Percentiles rank a stretch among this genome's conserved stretches.
Conservation (phyloP, 1,140 invertebrate genomes). For the Saccostrea cuccullata region DNA sequence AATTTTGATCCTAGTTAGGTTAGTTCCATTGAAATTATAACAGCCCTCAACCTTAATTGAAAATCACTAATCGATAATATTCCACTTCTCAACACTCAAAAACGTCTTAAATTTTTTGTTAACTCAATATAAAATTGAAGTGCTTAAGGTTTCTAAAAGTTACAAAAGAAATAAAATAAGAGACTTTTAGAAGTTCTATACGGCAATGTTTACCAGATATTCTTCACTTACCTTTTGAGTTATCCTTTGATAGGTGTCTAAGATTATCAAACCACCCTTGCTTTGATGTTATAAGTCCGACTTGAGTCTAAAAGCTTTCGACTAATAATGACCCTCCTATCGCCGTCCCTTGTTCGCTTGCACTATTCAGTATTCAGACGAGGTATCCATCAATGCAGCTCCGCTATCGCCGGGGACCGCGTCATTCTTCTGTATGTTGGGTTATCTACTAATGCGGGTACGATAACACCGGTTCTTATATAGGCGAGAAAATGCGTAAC, state of each 20-base stretch:
- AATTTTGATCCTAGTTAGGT: neutral
- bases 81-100: neutral
- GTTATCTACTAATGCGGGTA: conserved; percentile 27
- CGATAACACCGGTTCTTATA: conserved; percentile 1
- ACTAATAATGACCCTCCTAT: neutral
- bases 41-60: neutral
- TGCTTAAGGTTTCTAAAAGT: neutral
- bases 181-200: neutral
- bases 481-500: conserved; percentile 26
- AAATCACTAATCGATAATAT: neutral
- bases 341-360: neutral
- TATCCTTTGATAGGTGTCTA: neutral
- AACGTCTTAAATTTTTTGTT: neutral
- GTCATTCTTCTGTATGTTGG: neutral
- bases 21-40: neutral
- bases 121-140: neutral
- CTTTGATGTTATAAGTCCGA: neutral
- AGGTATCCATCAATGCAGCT: neutral
- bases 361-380: neutral
- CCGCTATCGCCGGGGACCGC: neutral
- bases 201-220: neutral
- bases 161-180: too few relatives aligned
- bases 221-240: neutral
- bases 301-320: neutral
- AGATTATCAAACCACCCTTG: neutral